Evolutionary conservation across 2,888 invertebrate genomes (phyloP).

Genomic region (Xestobium rufovillosum): DNA sequence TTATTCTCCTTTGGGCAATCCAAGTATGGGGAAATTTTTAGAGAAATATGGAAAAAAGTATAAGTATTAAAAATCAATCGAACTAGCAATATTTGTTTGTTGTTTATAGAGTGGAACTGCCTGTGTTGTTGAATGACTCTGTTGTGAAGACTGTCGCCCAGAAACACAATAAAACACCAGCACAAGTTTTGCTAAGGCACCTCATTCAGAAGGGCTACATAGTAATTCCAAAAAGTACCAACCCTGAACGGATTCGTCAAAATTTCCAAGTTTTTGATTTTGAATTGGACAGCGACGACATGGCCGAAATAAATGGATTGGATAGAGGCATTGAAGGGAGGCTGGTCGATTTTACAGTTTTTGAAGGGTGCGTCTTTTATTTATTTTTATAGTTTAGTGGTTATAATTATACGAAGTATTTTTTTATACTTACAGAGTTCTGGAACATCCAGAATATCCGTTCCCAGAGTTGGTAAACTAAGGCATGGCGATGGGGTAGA

Average conservation of each 20-base stretch:
- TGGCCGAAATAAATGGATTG: slow-evolving; percentile 51
- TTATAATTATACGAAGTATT: too few species aligned
- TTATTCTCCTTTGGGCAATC: slow-evolving; percentile 72
- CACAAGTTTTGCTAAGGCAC: slow-evolving; percentile 67
- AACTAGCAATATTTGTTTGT: slow-evolving; percentile 2
- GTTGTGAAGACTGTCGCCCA: slow-evolving; percentile 46
- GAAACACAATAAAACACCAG: slow-evolving; percentile 59
- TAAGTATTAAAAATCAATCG: not conserved
- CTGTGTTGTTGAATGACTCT: slow-evolving; percentile 59
- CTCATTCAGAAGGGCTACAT: slow-evolving; percentile 63
- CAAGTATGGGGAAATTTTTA: slow-evolving; percentile 55
- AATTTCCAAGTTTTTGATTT: slow-evolving; percentile 75
- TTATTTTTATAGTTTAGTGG: too few species aligned
- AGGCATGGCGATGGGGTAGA: too few species aligned
- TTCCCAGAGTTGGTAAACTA: too few species aligned
- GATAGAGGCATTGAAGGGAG: too few species aligned
- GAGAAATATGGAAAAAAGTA: too few species aligned
- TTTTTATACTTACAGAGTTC: too few species aligned
- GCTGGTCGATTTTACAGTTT: too few species aligned
- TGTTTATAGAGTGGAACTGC: slow-evolving; percentile 49
- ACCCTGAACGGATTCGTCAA: slow-evolving; percentile 60
- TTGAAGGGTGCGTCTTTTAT: too few species aligned
- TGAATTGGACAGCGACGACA: slow-evolving; percentile 54
- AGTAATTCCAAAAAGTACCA: slow-evolving; percentile 80
- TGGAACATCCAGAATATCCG: too few species aligned